Conservation (phyloP, 2,113 vertebrate genomes). For the Cathartes aura region DNA sequence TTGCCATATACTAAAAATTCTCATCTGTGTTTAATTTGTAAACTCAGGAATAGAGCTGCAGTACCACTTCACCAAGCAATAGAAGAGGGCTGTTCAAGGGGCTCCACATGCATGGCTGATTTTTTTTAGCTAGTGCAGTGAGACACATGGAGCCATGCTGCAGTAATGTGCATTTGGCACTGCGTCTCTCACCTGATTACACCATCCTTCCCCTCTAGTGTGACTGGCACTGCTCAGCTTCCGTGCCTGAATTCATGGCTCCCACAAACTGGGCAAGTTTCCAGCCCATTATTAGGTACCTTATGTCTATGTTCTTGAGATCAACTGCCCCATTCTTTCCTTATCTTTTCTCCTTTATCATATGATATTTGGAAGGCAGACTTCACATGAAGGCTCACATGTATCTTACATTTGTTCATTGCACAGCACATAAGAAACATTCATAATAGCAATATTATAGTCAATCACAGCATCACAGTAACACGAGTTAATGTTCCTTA, state of each 20-base stretch:
- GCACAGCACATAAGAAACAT: not conserved
- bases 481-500: conserved; percentile 8
- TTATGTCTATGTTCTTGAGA: conserved; percentile 18
- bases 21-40: not conserved
- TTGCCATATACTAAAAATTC: not conserved
- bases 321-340: not conserved
- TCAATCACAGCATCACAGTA: conserved; percentile 14
- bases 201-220: not conserved
- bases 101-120: not conserved
- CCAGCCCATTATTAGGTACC: conserved; percentile 50
- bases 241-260: not conserved
- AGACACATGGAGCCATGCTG: not conserved
- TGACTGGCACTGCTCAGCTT: conserved; percentile 17
- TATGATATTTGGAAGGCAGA: conserved; percentile 5
- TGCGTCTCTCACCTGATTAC: not conserved
- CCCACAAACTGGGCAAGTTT: not conserved
- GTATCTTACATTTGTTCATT: not conserved
- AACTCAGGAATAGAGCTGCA: not conserved
- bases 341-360: not conserved
- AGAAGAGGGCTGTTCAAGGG: not conserved
- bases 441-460: not conserved
- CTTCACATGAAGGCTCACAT: not conserved
- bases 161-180: conserved; percentile 5
- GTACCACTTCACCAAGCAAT: not conserved
- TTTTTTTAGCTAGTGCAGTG: not conserved